Evolutionary conservation across 2,797 vertebrate genomes (phyloP).

Genomic region (Parotocinclus haroldoi): DNA sequence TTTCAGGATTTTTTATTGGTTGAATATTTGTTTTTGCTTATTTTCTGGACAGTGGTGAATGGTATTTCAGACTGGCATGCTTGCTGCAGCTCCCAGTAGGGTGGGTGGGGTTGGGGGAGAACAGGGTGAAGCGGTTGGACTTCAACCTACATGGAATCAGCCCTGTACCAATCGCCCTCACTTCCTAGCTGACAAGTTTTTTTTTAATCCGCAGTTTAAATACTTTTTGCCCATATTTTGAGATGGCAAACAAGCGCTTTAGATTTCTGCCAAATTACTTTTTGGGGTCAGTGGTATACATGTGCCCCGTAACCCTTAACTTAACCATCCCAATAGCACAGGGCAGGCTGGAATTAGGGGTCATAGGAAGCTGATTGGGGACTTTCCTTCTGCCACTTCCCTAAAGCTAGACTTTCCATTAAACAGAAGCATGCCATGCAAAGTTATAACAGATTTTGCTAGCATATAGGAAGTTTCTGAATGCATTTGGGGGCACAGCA

Average conservation of each 20-base stretch:
- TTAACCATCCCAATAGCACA: slow-evolving; percentile 46
- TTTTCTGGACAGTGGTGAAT: slow-evolving; percentile 74
- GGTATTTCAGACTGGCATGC: slow-evolving; percentile 68
- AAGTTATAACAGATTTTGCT: slow-evolving; percentile 42
- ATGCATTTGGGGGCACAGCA: slow-evolving; percentile 36
- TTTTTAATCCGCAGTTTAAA: slow-evolving; percentile 45
- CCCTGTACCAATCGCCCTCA: slow-evolving; percentile 54
- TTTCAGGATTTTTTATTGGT: slow-evolving; percentile 68
- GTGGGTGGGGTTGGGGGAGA: slow-evolving; percentile 53
- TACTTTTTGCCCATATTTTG: slow-evolving; percentile 48
- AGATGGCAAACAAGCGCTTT: slow-evolving; percentile 59
- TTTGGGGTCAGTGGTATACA: slow-evolving; percentile 34
- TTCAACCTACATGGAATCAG: slow-evolving; percentile 51
- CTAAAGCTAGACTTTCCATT: slow-evolving; percentile 35
- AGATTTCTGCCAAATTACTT: slow-evolving; percentile 42
- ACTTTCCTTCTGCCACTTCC: slow-evolving; percentile 30
- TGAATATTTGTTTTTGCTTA: slow-evolving; percentile 60
- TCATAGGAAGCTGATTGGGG: slow-evolving; percentile 31
- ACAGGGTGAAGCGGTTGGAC: slow-evolving; percentile 54
- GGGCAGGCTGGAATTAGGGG: slow-evolving; percentile 36
- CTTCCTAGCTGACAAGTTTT: slow-evolving; percentile 58
- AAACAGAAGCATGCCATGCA: slow-evolving; percentile 32
- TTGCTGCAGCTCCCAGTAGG: slow-evolving; percentile 54
- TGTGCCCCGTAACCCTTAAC: slow-evolving; percentile 39
- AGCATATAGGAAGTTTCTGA: slow-evolving; percentile 38